A percentile compares a stretch with the other conserved stretches of the same genome.
Conservation (phyloP, 64 coral and sea anemone genomes). For the Actinia tenebrosa region DNA sequence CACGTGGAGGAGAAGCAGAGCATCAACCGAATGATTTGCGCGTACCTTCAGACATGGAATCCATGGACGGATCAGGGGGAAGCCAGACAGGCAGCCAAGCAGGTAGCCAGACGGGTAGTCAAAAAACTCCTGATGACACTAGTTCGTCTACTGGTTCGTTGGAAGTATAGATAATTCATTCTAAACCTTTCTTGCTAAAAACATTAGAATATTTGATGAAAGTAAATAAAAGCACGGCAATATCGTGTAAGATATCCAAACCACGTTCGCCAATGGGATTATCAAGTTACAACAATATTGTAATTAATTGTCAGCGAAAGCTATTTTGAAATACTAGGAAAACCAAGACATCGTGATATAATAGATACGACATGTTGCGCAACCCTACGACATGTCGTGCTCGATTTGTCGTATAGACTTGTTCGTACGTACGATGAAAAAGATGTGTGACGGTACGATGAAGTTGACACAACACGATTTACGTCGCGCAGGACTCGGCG, state of each 20-base stretch:
- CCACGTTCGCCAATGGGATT: neutral
- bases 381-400: neutral
- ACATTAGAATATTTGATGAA: neutral
- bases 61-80: slow-evolving; percentile 22
- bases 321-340: too few species aligned
- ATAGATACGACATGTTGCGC: too few species aligned
- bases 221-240: neutral
- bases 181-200: neutral
- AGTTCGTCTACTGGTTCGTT: slow-evolving; percentile 35
- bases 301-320: too few species aligned
- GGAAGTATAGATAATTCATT: slow-evolving; percentile 10
- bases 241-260: neutral
- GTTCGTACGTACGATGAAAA: too few species aligned
- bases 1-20: slow-evolving; percentile 25
- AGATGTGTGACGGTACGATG: neutral
- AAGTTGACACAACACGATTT: neutral
- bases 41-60: slow-evolving; percentile 15
- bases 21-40: neutral
- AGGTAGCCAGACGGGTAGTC: slow-evolving; percentile 38
- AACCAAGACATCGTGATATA: too few species aligned
- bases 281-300: neutral
- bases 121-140: slow-evolving; percentile 41
- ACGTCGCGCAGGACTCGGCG: neutral
- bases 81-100: slow-evolving; percentile 39
- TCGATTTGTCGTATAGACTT: neutral